phyloP scores from a whole-genome alignment of 2,888 invertebrate genomes.

The Heterodera filipjevi region DNA sequence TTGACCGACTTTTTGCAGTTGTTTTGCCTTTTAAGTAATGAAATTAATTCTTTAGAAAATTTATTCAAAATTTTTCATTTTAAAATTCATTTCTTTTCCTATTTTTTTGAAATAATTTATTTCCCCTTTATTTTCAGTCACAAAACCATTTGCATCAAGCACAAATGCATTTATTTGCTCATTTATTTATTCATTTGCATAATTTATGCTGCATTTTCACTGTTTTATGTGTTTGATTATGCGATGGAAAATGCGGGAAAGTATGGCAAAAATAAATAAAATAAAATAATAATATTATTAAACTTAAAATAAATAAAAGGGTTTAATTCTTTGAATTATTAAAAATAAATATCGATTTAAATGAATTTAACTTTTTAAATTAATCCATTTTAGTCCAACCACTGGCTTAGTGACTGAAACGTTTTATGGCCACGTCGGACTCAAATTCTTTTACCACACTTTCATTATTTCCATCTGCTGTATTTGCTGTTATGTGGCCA shows the following conservation, averaged over 20 bases:
- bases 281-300: too few relatives aligned
- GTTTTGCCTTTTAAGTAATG: not conserved
- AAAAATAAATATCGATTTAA: not conserved
- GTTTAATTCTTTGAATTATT: too few relatives aligned
- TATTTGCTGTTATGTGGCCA: not conserved
- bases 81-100: too few relatives aligned
- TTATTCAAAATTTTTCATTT: too few relatives aligned
- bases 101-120: not conserved
- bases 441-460: not conserved
- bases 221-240: not conserved
- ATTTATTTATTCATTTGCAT: not conserved
- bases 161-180: conserved; percentile 13
- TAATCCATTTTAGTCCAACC: conserved; percentile 7
- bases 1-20: conserved; percentile 26
- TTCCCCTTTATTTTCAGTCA: not conserved
- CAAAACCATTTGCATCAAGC: not conserved
- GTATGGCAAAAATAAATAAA: not conserved
- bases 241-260: conserved; percentile 17
- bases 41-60: not conserved
- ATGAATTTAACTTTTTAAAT: not conserved
- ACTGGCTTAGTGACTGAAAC: conserved; percentile 5
- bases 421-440: not conserved
- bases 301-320: too few relatives aligned
- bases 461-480: not conserved
- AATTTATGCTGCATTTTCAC: not conserved